Base-by-base conservation (phyloP, 1,140 invertebrate species). In the Rhopalosiphum maidis region DNA sequence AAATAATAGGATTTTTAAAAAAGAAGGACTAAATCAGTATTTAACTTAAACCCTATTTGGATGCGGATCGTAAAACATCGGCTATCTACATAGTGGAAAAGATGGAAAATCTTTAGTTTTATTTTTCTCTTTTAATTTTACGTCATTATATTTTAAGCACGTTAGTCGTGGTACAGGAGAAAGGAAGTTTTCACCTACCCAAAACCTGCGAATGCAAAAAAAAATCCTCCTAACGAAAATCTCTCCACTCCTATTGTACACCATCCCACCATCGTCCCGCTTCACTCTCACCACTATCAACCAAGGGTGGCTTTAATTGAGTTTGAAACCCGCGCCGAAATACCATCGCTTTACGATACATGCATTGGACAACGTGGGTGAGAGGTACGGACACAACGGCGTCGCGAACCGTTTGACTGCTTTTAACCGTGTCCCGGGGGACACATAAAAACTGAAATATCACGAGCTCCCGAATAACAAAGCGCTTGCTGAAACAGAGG, bases 381-480 rank as follows among this genome's bases (percentile, higher is more conserved):
- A 22, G 37, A 41, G 83, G 41, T 37, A 41, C 82, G 82, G 21
- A 23, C 82, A 41, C 37, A 41, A 25, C 22, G 41, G 37, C 83
- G 83, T 85, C 23, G 37, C 37, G 46, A 90, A 91, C 21, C 90
- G 46, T 91, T 91, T 91, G 90, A 91, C 90, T 68, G 90, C 90
- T 91, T 91, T 91, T 91, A 48, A 37, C 60, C 60, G 11, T 91
- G 60, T n/a, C 90, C 90, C 90, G 18, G 0, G 90, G 60, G 90
- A 82, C 90, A 11, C 43, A 82, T 91, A 91, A 91, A 91, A 91
- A 91, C 68, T 48, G 90, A 91, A 82, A 91, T 82, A 91, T 91
- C 90, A 91, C 90, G 68, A 82, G 48, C 68, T 82, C 43, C 37
- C 22, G 46, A 82, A 82, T 91, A 91, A 82, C 82, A 43, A 91